Conservation (phyloP, 2,797 vertebrate genomes). For the Salarias fasciatus region DNA sequence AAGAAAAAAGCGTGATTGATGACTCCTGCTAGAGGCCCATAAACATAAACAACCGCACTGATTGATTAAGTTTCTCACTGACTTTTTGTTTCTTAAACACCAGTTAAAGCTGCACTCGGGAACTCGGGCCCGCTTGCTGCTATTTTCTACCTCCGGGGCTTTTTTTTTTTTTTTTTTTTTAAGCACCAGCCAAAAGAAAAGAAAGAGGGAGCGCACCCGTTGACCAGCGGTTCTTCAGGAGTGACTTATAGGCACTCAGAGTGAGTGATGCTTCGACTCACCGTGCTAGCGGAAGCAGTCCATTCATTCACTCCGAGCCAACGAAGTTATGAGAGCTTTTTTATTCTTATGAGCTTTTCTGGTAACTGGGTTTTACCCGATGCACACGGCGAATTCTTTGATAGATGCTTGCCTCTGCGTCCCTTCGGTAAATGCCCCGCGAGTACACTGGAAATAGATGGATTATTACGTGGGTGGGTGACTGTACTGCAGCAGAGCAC, state of each 20-base stretch:
- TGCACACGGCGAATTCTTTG: slow-evolving; percentile 75
- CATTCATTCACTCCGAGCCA: slow-evolving; percentile 74
- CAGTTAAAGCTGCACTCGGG: slow-evolving; percentile 70
- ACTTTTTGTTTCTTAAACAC: slow-evolving; percentile 81
- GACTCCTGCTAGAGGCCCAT: slow-evolving; percentile 71
- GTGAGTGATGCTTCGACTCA: slow-evolving; percentile 71
- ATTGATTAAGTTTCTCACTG: slow-evolving; percentile 81
- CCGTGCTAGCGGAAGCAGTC: slow-evolving; percentile 55
- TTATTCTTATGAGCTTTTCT: slow-evolving; percentile 80
- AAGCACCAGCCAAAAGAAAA: slow-evolving; percentile 48
- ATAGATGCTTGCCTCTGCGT: slow-evolving; percentile 78
- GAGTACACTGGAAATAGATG: slow-evolving; percentile 74
- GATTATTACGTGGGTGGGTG: slow-evolving; percentile 73
- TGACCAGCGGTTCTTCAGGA: slow-evolving; percentile 75
- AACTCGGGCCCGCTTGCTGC: slow-evolving; percentile 55
- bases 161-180: slow-evolving; percentile 70
- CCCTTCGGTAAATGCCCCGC: slow-evolving; percentile 73
- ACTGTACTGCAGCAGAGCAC: slow-evolving; percentile 50
- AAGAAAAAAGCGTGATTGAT: slow-evolving; percentile 75
- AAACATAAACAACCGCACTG: slow-evolving; percentile 81
- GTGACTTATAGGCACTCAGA: slow-evolving; percentile 79
- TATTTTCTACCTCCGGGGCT: slow-evolving; percentile 59
- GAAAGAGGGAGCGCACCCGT: slow-evolving; percentile 73
- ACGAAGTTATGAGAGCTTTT: slow-evolving; percentile 78
- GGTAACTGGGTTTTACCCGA: slow-evolving; percentile 77